Conservation (phyloP, 2,113 vertebrate genomes). For the Hirundichthys speculiger region DNA sequence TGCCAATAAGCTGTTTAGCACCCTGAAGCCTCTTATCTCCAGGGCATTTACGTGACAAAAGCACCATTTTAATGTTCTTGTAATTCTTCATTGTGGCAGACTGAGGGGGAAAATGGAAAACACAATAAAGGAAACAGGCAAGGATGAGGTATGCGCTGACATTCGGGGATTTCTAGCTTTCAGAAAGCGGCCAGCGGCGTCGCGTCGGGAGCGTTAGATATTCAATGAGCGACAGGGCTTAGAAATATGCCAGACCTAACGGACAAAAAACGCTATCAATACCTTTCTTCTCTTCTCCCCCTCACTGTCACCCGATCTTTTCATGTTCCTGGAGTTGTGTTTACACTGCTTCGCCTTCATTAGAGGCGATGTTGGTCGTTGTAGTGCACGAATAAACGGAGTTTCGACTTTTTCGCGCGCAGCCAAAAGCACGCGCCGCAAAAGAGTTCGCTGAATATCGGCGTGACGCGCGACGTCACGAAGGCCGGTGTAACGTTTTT, state of each 20-base stretch:
- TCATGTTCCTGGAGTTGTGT: slow-evolving; percentile 85
- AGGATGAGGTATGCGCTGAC: slow-evolving; percentile 71
- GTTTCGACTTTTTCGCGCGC: not conserved
- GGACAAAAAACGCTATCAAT: slow-evolving; percentile 83
- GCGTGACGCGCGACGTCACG: fast-evolving
- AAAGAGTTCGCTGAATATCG: fast-evolving
- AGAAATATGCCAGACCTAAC: slow-evolving; percentile 67
- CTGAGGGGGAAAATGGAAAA: slow-evolving; percentile 63
- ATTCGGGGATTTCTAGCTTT: slow-evolving; percentile 48
- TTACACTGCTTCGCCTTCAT: slow-evolving; percentile 75
- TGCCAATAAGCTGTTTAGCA: not conserved
- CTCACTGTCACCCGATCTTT: slow-evolving; percentile 86
- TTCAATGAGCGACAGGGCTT: slow-evolving; percentile 66
- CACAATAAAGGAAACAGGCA: slow-evolving; percentile 73
- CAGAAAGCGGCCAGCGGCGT: slow-evolving; percentile 60
- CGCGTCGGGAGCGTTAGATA: slow-evolving; percentile 65
- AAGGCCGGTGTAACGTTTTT: fast-evolving
- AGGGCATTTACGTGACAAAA: slow-evolving; percentile 33
- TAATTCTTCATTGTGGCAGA: slow-evolving; percentile 53
- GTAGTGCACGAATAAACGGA: slow-evolving; percentile 62
- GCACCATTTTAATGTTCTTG: slow-evolving; percentile 41
- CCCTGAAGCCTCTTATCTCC: slow-evolving; percentile 16
- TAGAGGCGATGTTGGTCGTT: slow-evolving; percentile 59
- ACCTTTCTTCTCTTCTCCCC: slow-evolving; percentile 87
- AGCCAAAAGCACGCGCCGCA: fast-evolving